Conservation (phyloP, 64 coral and sea anemone genomes). For the Montipora cactus region DNA sequence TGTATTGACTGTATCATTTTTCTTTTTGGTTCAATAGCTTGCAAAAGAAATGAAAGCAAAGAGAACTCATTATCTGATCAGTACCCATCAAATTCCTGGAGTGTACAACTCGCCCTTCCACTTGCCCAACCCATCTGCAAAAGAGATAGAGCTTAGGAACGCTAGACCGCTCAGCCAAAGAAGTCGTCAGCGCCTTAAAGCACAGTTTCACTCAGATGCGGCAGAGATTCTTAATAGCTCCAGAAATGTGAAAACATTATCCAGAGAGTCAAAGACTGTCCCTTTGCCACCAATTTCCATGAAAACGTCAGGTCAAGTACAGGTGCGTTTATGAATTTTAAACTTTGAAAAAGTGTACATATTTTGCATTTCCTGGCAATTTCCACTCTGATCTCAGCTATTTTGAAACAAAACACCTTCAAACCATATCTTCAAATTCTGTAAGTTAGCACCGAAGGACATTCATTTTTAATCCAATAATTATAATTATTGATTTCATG, state of each 20-base stretch:
- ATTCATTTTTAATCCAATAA: no score
- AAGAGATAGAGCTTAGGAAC: conserved; percentile 79
- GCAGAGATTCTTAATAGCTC: conserved; percentile 35
- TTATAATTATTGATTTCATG: no score
- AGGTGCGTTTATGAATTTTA: neutral
- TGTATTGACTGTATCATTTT: neutral
- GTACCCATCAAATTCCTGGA: conserved; percentile 95
- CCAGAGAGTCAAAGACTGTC: conserved; percentile 49
- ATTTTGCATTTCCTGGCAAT: no score
- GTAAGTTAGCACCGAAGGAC: no score
- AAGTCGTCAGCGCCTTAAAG: conserved; percentile 19
- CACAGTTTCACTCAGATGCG: conserved; percentile 36
- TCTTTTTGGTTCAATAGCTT: conserved; percentile 55
- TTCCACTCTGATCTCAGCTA: no score
- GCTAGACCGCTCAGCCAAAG: conserved; percentile 56
- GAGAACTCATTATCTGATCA: conserved; percentile 91
- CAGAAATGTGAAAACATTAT: conserved; percentile 17
- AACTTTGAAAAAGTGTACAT: no score
- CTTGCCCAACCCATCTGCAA: conserved; percentile 51
- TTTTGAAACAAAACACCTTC: no score
- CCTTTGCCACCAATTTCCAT: conserved; percentile 81
- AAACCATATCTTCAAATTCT: no score
- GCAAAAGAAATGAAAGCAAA: conserved; percentile 70
- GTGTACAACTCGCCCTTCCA: conserved; percentile 89
- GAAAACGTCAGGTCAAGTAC: conserved; percentile 30